A percentile compares a stretch with the other conserved stretches of the same genome.
Conservation (phyloP, 1,140 invertebrate species). For the Tetragnatha versicolor region DNA sequence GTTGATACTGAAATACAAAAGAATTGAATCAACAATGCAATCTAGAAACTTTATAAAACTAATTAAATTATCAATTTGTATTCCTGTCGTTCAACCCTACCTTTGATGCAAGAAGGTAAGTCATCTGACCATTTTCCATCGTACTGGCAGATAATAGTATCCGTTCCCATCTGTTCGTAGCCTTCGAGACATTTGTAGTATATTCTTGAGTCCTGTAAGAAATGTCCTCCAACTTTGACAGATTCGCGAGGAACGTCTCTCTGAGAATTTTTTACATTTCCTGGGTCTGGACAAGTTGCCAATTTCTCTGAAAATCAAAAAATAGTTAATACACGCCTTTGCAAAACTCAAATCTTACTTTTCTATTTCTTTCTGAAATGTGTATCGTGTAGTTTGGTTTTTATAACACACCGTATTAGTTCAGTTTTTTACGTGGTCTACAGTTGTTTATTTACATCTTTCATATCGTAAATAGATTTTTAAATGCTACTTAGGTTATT, state of each 20-base stretch:
- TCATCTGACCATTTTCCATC: conserved; percentile 41
- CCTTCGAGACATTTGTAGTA: conserved; percentile 14
- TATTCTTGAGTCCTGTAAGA: conserved; percentile 34
- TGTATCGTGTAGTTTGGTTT: too few relatives aligned
- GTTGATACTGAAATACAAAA: conserved; percentile 29
- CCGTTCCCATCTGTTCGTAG: conserved; percentile 12
- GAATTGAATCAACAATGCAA: neutral
- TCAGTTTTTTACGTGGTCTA: too few relatives aligned
- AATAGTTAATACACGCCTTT: neutral
- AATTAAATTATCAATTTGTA: neutral
- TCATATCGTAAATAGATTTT: too few relatives aligned
- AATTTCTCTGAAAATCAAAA: conserved; percentile 38
- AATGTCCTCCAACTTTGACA: conserved; percentile 4
- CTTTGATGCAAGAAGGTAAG: conserved; percentile 47
- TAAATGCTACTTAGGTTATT: too few relatives aligned
- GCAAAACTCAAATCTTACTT: too few relatives aligned
- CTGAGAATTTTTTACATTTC: conserved; percentile 13
- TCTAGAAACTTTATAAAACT: neutral
- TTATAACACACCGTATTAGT: too few relatives aligned
- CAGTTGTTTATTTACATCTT: too few relatives aligned
- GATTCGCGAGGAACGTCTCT: neutral
- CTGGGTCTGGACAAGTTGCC: conserved; percentile 42
- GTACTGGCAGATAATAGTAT: conserved; percentile 17
- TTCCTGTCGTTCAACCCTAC: too few relatives aligned
- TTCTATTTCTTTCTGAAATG: too few relatives aligned